These are phyloP conservation scores for Mus pahari DNA, from an alignment of 2,113 vertebrate genomes.

Conservation along the genomic window DNA sequence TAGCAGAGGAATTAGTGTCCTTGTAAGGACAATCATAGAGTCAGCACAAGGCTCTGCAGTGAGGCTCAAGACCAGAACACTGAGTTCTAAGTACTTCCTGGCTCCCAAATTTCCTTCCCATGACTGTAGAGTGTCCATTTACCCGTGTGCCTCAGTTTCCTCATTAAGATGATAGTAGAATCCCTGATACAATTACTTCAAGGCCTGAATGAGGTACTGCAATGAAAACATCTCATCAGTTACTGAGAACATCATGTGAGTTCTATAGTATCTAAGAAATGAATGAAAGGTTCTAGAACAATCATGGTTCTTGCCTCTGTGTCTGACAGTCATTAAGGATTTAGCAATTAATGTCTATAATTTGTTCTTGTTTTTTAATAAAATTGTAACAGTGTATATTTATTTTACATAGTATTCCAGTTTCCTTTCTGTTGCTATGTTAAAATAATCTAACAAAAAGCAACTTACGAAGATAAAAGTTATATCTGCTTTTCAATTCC, in stretches of 20 bases:
- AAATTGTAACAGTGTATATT: background rate
- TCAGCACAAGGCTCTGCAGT: background rate
- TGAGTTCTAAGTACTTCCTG: background rate
- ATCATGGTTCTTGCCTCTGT: background rate
- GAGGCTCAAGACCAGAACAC: background rate
- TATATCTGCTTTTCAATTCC: background rate
- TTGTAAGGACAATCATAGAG: background rate
- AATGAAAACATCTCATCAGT: background rate
- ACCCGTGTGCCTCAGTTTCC: background rate
- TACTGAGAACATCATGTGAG: background rate
- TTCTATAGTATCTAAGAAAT: background rate
- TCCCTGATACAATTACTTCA: background rate
- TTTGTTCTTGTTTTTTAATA: background rate
- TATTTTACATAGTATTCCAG: background rate
- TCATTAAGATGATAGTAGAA: background rate
- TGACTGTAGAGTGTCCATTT: background rate
- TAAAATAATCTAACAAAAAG: background rate
- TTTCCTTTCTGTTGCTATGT: background rate
- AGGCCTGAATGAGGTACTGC: background rate
- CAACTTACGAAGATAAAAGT: background rate
- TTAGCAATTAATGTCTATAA: background rate
- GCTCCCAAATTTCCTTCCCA: background rate
- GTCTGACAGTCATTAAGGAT: background rate
- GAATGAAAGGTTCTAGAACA: background rate
- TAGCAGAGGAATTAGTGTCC: background rate